Base-by-base conservation (phyloP, 2,113 vertebrate species). In the Aptenodytes patagonicus region DNA sequence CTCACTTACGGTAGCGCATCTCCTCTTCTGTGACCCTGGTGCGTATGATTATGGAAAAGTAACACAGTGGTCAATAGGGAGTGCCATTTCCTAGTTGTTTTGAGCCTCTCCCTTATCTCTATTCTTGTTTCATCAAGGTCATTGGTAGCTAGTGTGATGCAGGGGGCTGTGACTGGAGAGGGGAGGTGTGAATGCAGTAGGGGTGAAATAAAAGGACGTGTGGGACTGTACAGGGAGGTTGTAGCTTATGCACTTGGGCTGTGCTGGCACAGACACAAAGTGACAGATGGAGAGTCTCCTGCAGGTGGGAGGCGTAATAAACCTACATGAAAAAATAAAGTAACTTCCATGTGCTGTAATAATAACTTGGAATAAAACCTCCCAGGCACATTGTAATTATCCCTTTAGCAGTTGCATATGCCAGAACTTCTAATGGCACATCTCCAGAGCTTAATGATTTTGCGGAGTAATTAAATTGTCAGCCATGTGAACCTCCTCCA, bases 61-160 rank as follows among this genome's bases (percentile, higher is more conserved):
- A 8, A 8, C 15, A 0, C 0, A 2, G 83, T 1, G 55, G 21
- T 19, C 44, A 6, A 2, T 0, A 21, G 60, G 40, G 42, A 58
- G 34, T 17, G 70, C 22, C 13, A 0, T 29, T 64, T 42, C 49
- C 42, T 2, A 2, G 31, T 13, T 13, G 4, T 20, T 61, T 16
- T 44, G 79, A 71, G 49, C 31, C 26, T 3, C 2, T 15, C 38
- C 22, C 52, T n/a, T 2, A 1, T 5, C 42, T 78, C 38, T 69
- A 6, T 8, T 44, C 36, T 13, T 3, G 20, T 31, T 36, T 28
- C 28, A 9, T 7, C 5, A 4, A 16, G 64, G 73, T 17, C 26
- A 4, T 4, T 7, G 46, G 68, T 3, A 21, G 42, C 65, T 4
- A 1, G 12, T 10, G 44, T 2, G 78, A 7, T 4, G 26, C 2